Evolutionary conservation across 2,113 vertebrate species (phyloP).

Genomic region (Sorex araneus): DNA sequence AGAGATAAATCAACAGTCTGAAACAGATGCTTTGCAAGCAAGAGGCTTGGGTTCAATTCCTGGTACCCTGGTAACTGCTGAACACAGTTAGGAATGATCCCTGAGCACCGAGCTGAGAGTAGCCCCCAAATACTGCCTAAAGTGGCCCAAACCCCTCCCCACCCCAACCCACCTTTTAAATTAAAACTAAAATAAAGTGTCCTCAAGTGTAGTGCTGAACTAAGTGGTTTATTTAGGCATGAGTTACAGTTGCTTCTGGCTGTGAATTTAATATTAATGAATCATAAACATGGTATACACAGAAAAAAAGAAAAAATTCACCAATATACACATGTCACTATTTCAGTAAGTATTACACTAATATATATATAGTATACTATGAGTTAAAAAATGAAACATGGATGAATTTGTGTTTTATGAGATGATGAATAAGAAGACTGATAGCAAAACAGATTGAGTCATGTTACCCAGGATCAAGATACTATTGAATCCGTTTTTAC

Average conservation of each 20-base stretch:
- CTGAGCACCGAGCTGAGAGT: too few species aligned
- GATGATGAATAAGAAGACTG: neutral
- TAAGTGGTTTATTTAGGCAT: neutral
- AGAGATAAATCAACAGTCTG: too few species aligned
- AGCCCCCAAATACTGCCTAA: too few species aligned
- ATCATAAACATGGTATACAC: neutral
- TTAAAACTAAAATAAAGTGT: too few species aligned
- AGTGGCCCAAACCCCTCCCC: too few species aligned
- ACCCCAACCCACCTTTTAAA: too few species aligned
- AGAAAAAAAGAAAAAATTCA: constrained; percentile 21
- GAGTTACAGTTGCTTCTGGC: neutral
- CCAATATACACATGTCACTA: neutral
- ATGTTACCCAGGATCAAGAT: neutral
- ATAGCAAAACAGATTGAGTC: constrained; percentile 22
- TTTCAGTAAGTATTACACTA: neutral
- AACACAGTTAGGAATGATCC: too few species aligned
- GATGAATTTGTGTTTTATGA: neutral
- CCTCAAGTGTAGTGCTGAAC: neutral
- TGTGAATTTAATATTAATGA: neutral
- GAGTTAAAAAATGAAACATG: constrained; percentile 21
- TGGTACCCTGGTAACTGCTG: too few species aligned
- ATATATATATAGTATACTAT: neutral
- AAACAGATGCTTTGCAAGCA: too few species aligned
- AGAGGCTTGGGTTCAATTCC: too few species aligned
- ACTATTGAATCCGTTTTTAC: neutral